Evolutionary conservation across 2,888 invertebrate genomes (phyloP), one percentile per base, ranked within the genome.

Genomic region (Trachelus troglodyta): DNA sequence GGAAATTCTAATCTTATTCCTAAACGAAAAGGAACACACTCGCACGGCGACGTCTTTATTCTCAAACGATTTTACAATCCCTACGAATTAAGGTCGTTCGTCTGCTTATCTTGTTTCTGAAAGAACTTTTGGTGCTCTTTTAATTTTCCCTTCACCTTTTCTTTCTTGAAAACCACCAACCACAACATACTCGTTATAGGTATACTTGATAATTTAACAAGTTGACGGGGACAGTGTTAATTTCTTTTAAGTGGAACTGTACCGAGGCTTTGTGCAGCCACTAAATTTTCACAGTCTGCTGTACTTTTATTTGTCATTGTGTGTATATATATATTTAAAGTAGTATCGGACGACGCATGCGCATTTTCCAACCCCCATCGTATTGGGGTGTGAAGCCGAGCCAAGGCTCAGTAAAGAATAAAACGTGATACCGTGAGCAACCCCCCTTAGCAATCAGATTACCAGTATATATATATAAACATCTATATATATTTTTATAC

Each of bases 351-450:
- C 23, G 11, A 82, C 87, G 87, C 85, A 84, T 81, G 82, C 85
- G 83, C 83, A 40, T 73, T 77, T 75, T 75, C 73, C 77, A 80
- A 73, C 75, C 69, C 69, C 31, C 75, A 78, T 76, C 77, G 79
- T 71, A 69, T 12, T 31, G 81, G 86, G 84, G 83, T 83, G 83
- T 82, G 84, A 86, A 86, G 83, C 85, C 85, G 81, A 83, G 86
- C 81, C 79, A 81, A 82, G 76, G 77, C 76, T 86, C 85, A 87
- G 87, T 87, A 77, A 83, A 80, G 84, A 82, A 81, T 82, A 85
- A 82, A 87, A 85, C 84, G 86, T 82, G 87, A 86, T 78, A 81
- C 81, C 84, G 79, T 77, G 76, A 77, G 75, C 75, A 40, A 75
- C 56, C 75, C 69, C 75, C 69, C 23, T 69, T 75, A 75, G 75